Percentiles rank a stretch among this genome's conserved stretches.
Conservation (phyloP, 1,140 invertebrate species). For the Macrobrachium rosenbergii region DNA sequence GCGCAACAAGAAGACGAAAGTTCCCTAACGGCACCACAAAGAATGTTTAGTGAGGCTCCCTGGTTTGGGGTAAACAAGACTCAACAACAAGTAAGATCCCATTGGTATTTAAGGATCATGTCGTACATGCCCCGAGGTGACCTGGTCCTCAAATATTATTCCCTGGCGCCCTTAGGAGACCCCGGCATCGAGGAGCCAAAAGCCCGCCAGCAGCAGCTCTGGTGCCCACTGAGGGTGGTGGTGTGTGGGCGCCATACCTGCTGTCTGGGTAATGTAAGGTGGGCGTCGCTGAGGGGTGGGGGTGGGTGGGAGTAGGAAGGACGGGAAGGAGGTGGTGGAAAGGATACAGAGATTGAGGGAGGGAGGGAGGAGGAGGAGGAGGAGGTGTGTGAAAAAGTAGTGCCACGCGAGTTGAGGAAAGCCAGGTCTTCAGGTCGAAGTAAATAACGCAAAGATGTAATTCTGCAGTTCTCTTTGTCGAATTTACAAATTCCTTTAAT, state of each 20-base stretch:
- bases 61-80: too few species aligned
- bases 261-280: conserved; percentile 29
- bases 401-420: background rate
- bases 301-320: background rate
- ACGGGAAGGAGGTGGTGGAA: too few species aligned
- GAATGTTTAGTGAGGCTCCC: too few species aligned
- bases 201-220: background rate
- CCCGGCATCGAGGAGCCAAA: conserved; percentile 9
- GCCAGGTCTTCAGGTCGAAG: background rate
- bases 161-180: conserved; percentile 14
- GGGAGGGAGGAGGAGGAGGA: conserved; percentile 1
- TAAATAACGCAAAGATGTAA: too few species aligned
- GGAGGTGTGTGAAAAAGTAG: background rate
- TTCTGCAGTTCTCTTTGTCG: too few species aligned
- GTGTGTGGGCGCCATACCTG: conserved; percentile 45
- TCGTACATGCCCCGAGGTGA: conserved; percentile 32
- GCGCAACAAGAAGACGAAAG: too few species aligned
- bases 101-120: too few species aligned
- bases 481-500: too few species aligned
- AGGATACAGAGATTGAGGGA: background rate
- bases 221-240: background rate
- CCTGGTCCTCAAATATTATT: conserved; percentile 32
- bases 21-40: too few species aligned
- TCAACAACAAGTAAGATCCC: too few species aligned
- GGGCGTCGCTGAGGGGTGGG: background rate